These are phyloP conservation scores for Ibidorhyncha struthersii DNA, from an alignment of 2,113 vertebrate species.

Conservation along the genomic window DNA sequence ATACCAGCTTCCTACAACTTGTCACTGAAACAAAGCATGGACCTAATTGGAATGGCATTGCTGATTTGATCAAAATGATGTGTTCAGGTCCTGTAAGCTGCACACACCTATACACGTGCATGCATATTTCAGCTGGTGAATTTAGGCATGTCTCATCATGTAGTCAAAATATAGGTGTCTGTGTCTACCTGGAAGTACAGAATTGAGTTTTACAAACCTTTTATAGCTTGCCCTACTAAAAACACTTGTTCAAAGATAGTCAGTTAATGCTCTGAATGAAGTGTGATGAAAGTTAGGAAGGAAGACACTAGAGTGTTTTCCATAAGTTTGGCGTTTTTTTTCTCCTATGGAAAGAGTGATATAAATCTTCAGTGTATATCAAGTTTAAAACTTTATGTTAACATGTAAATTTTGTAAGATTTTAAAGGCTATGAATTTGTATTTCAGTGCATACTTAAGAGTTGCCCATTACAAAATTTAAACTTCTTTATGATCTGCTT, in stretches of 20 bases:
- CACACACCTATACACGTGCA: neutral
- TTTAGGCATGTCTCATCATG: neutral
- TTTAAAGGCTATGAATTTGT: neutral
- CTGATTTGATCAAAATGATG: neutral
- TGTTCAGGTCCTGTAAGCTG: neutral
- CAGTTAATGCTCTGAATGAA: neutral
- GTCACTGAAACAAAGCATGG: neutral
- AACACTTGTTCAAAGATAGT: neutral
- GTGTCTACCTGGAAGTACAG: neutral
- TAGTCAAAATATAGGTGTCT: neutral
- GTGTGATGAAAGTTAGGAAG: neutral
- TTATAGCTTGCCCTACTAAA: neutral
- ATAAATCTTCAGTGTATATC: neutral
- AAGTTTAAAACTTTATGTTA: neutral
- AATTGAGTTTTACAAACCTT: neutral
- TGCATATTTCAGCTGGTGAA: neutral
- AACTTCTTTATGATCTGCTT: neutral
- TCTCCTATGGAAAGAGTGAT: accelerated
- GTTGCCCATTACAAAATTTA: neutral
- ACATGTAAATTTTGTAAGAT: neutral
- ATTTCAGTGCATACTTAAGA: neutral
- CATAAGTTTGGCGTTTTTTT: neutral
- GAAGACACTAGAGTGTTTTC: neutral
- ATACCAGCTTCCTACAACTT: neutral
- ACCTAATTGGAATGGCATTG: neutral